Conservation (phyloP, 2,797 vertebrate species). For the Pristis pectinata region DNA sequence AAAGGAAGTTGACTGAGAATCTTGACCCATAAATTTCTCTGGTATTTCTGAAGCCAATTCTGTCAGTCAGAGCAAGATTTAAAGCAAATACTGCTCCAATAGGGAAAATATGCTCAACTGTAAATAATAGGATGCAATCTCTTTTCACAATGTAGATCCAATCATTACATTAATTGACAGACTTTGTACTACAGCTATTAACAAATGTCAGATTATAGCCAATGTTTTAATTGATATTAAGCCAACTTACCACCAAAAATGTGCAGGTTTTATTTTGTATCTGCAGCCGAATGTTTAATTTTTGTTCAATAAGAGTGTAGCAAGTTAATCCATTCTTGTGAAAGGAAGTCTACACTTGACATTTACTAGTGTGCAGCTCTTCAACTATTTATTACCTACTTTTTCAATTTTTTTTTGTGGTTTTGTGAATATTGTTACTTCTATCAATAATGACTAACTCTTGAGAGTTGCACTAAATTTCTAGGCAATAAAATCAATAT, state of each 20-base stretch:
- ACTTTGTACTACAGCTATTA: neutral
- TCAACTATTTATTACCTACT: neutral
- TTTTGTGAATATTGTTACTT: neutral
- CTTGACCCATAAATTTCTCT: neutral
- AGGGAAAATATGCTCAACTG: neutral
- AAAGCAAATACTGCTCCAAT: neutral
- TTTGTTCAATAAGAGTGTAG: neutral
- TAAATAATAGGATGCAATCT: constrained; percentile 6
- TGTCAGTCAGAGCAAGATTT: neutral
- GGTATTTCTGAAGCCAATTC: neutral
- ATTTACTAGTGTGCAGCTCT: neutral
- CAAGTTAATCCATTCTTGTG: neutral
- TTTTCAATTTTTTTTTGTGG: neutral
- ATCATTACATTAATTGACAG: neutral
- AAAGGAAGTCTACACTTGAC: constrained; percentile 14
- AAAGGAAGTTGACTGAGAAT: neutral
- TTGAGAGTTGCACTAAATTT: neutral
- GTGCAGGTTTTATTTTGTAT: neutral
- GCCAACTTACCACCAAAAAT: constrained; percentile 1
- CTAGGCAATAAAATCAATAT: neutral
- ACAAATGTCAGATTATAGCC: neutral
- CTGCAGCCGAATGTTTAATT: neutral
- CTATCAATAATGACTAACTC: neutral
- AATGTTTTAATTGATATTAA: constrained; percentile 14
- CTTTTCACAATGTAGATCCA: neutral